Percentiles rank a stretch among this genome's conserved stretches.
phyloP scores from a whole-genome alignment of 1,140 invertebrate species.

The Pachypsylla venusta region DNA sequence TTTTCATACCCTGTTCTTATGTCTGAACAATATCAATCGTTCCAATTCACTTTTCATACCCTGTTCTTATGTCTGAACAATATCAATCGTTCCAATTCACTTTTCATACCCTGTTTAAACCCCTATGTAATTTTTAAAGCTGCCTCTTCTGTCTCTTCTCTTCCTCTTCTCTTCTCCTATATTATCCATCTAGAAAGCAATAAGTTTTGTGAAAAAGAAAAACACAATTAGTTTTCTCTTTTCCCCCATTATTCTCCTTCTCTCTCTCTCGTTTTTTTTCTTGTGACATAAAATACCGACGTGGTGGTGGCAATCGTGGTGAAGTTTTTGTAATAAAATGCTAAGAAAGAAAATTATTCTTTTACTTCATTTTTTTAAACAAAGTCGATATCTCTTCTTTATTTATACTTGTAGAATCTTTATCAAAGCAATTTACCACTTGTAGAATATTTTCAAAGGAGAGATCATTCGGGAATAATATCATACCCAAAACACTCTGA shows the following conservation, averaged over 20 bases:
- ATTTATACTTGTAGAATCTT: neutral
- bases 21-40: too few relatives aligned
- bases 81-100: too few relatives aligned
- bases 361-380: neutral
- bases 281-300: neutral
- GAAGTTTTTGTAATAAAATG: slow-evolving; percentile 8
- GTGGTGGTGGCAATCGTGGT: too few relatives aligned
- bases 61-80: too few relatives aligned
- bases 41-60: too few relatives aligned
- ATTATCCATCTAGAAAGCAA: slow-evolving; percentile 6
- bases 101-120: too few relatives aligned
- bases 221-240: slow-evolving; percentile 7
- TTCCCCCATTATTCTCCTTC: neutral
- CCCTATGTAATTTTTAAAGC: slow-evolving; percentile 8
- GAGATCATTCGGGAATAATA: too few relatives aligned
- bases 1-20: too few relatives aligned
- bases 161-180: neutral
- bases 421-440: neutral
- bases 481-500: too few relatives aligned
- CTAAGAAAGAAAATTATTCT: slow-evolving; percentile 4
- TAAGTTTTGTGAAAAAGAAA: slow-evolving; percentile 10
- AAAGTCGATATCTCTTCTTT: slow-evolving; percentile 3
- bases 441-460: too few relatives aligned
- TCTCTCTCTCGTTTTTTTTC: neutral
- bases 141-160: neutral